phyloP scores from a whole-genome alignment of 1,140 invertebrate species.

The Copidosoma floridanum region DNA sequence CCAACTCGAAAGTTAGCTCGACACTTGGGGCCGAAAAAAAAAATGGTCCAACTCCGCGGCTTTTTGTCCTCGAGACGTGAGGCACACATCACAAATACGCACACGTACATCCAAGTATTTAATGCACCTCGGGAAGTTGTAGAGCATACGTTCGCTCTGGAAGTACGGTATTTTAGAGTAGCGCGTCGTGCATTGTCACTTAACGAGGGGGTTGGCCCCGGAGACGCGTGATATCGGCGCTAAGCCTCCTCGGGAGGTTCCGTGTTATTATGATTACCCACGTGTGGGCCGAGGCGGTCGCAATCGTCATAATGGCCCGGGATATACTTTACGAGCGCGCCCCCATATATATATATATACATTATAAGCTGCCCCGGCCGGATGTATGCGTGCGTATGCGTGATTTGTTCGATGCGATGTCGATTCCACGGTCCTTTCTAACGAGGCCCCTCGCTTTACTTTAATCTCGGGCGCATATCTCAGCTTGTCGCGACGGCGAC shows the following conservation, averaged over 20 bases:
- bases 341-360: no score
- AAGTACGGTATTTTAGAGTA: conserved; percentile 42
- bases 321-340: conserved; percentile 49
- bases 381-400: no score
- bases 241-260: no score
- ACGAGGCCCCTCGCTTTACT: conserved; percentile 34
- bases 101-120: no score
- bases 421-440: conserved; percentile 44
- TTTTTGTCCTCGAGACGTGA: no score
- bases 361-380: no score
- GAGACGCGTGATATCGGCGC: conserved; percentile 22
- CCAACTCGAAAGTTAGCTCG: no score
- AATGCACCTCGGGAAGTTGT: conserved; percentile 31
- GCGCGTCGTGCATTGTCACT: conserved; percentile 51
- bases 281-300: conserved; percentile 29
- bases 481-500: background rate
- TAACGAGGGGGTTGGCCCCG: conserved; percentile 50
- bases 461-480: conserved; percentile 16
- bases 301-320: conserved; percentile 49
- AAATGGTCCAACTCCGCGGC: no score
- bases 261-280: no score
- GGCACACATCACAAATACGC: no score
- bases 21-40: no score
- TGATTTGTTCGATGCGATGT: conserved; percentile 35
- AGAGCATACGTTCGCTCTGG: conserved; percentile 28